phyloP scores from a whole-genome alignment of 2,113 vertebrate genomes.

The Brachionichthys hirsutus region DNA sequence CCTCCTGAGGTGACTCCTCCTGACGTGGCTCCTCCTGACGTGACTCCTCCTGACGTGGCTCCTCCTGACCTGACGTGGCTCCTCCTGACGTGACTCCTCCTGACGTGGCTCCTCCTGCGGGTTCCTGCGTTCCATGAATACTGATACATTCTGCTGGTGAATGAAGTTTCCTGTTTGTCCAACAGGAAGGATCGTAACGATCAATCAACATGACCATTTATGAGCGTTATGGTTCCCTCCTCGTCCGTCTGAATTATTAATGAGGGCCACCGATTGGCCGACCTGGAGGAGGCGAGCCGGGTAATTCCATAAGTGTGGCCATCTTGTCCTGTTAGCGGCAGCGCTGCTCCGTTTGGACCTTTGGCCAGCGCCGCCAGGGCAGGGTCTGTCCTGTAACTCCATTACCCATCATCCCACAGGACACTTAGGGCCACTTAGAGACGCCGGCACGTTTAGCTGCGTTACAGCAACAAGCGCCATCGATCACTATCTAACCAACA shows the following conservation, averaged over 20 bases:
- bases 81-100: too few relatives aligned
- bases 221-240: conserved; percentile 69
- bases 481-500: conserved; percentile 70
- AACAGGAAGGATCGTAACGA: conserved; percentile 72
- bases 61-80: too few relatives aligned
- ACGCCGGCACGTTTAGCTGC: conserved; percentile 61
- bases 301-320: conserved; percentile 69
- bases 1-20: too few relatives aligned
- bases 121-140: conserved; percentile 59
- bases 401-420: conserved; percentile 74
- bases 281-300: conserved; percentile 56
- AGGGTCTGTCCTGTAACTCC: conserved; percentile 72
- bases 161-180: conserved; percentile 74
- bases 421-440: conserved; percentile 75
- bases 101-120: too few relatives aligned
- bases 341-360: conserved; percentile 61
- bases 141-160: conserved; percentile 64
- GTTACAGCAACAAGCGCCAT: conserved; percentile 68
- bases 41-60: too few relatives aligned
- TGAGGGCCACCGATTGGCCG: conserved; percentile 61
- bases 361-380: conserved; percentile 56
- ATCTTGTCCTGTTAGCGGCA: conserved; percentile 52
- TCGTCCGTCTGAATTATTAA: conserved; percentile 69
- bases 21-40: too few relatives aligned
- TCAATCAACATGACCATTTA: conserved; percentile 76